Conservation (phyloP, 2,888 invertebrate species). For the Venusia cambrica region DNA sequence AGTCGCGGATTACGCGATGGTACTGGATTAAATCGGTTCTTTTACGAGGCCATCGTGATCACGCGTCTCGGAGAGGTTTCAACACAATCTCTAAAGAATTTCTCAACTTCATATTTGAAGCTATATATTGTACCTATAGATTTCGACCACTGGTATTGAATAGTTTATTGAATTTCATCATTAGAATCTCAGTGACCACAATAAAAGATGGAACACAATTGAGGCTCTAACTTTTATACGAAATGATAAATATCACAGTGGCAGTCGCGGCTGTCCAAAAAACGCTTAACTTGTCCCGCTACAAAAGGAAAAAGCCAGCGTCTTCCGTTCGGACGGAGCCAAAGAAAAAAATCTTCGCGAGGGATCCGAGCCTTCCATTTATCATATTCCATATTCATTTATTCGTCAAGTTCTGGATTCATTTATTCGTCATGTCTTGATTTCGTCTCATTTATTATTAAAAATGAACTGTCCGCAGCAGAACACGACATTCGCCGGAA, state of each 20-base stretch:
- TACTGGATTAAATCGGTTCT: constrained; percentile 66
- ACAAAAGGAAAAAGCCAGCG: constrained; percentile 80
- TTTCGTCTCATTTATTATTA: constrained; percentile 83
- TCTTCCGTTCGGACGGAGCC: constrained; percentile 79
- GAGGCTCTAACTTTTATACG: constrained; percentile 66
- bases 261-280: constrained; percentile 69
- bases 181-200: constrained; percentile 47
- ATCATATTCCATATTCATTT: constrained; percentile 82
- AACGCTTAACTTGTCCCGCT: constrained; percentile 79
- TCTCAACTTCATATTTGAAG: neutral
- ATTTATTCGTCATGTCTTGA: constrained; percentile 82
- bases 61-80: constrained; percentile 36
- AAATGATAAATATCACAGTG: constrained; percentile 78
- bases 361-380: constrained; percentile 77
- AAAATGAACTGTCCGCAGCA: constrained; percentile 81
- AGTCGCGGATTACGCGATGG: constrained; percentile 71
- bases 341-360: constrained; percentile 80
- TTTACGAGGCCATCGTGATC: constrained; percentile 49
- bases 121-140: neutral
- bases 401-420: constrained; percentile 82
- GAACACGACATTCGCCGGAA: constrained; percentile 66
- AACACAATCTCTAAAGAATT: constrained; percentile 6
- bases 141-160: constrained; percentile 5
- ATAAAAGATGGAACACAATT: constrained; percentile 64
- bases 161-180: constrained; percentile 26